A percentile compares a stretch with the other conserved stretches of the same genome.
Conservation (phyloP, 2,113 vertebrate genomes). For the Misgurnus mizolepis region DNA sequence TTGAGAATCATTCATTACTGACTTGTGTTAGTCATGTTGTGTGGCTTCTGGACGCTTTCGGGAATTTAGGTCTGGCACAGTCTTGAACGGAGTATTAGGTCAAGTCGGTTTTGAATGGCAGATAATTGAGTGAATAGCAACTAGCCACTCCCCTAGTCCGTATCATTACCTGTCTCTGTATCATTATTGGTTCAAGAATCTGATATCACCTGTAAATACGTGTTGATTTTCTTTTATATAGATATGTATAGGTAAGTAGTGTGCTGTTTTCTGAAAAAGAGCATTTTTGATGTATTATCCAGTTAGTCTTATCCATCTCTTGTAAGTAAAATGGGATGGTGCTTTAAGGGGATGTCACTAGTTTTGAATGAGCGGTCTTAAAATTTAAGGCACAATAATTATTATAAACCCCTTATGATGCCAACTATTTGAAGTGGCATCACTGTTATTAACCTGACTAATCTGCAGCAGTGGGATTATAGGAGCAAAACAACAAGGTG, state of each 20-base stretch:
- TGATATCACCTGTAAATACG: slow-evolving; percentile 75
- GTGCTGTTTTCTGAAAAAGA: slow-evolving; percentile 71
- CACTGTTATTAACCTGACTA: background rate
- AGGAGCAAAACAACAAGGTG: background rate
- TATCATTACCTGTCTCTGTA: slow-evolving; percentile 55
- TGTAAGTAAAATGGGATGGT: slow-evolving; percentile 14
- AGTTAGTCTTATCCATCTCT: slow-evolving; percentile 41
- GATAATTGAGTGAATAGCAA: slow-evolving; percentile 55
- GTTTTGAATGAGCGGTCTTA: slow-evolving; percentile 24
- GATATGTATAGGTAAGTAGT: slow-evolving; percentile 77
- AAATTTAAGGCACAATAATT: background rate
- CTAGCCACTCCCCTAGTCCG: slow-evolving; percentile 46
- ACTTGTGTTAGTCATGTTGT: slow-evolving; percentile 33
- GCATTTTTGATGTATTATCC: slow-evolving; percentile 51
- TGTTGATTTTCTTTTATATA: slow-evolving; percentile 69
- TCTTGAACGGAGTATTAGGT: slow-evolving; percentile 43
- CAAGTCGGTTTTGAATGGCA: slow-evolving; percentile 44
- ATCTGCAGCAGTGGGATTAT: background rate
- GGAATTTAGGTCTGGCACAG: background rate
- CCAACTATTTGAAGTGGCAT: background rate
- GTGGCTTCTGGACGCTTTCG: background rate
- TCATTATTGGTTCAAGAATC: slow-evolving; percentile 58
- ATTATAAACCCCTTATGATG: slow-evolving; percentile 2
- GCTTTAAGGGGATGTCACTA: slow-evolving; percentile 18
- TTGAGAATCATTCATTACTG: slow-evolving; percentile 44